A percentile compares a stretch with the other conserved stretches of the same genome.
Conservation (phyloP, 2,113 vertebrate species). For the Lucifuga dentata region DNA sequence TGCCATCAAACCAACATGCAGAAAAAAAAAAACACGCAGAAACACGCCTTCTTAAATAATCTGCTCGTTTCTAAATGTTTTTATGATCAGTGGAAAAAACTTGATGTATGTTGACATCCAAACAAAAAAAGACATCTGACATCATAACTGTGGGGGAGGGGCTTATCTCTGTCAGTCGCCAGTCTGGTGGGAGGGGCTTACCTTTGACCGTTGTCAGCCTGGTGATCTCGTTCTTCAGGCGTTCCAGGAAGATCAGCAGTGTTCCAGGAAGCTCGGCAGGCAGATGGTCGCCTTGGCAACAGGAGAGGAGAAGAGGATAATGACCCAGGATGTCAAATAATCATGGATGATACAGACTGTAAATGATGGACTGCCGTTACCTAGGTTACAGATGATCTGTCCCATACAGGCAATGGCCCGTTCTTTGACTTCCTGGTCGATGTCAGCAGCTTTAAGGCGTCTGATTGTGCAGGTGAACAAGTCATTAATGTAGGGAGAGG, state of each 20-base stretch:
- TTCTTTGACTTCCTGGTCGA: constrained; percentile 99
- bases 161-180: no score
- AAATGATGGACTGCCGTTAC: constrained; percentile 86
- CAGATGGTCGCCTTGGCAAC: constrained; percentile 90
- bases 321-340: background rate
- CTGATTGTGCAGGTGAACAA: constrained; percentile 96
- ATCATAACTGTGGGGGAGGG: no score
- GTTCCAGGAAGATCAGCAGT: constrained; percentile 96
- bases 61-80: no score
- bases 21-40: background rate
- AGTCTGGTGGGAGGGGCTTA: constrained; percentile 23
- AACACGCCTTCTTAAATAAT: background rate
- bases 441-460: constrained; percentile 96
- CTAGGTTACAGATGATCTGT: constrained; percentile 98
- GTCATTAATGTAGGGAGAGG: constrained; percentile 95
- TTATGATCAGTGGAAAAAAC: no score
- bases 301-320: constrained; percentile 16
- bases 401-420: constrained; percentile 99
- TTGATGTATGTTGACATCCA: no score
- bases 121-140: no score
- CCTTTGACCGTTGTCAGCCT: constrained; percentile 91
- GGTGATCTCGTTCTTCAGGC: constrained; percentile 98
- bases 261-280: constrained; percentile 93
- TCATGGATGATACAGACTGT: background rate
- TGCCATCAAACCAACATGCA: constrained; percentile 8